Conservation (phyloP, 2,888 invertebrate species). For the Sinodicranocentrus sp. region DNA sequence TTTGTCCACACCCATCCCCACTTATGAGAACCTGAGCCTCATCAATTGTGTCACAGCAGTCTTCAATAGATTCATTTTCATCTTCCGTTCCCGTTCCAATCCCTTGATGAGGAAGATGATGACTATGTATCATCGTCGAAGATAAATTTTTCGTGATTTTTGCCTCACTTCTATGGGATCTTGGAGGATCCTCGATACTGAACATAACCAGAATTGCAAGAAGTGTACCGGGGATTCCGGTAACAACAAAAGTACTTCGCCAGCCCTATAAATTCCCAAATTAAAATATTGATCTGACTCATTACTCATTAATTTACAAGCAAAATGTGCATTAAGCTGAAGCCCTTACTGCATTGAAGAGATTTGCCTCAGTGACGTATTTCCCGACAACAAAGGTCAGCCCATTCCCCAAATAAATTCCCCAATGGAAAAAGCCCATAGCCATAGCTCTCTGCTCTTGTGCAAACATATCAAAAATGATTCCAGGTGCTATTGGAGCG, state of each 20-base stretch:
- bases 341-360: conserved; percentile 84
- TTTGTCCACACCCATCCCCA: conserved; percentile 11
- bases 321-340: neutral
- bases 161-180: conserved; percentile 78
- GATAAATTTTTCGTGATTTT: neutral
- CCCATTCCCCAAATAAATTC: conserved; percentile 94
- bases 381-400: conserved; percentile 94
- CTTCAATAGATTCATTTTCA: conserved; percentile 42
- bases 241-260: conserved; percentile 89
- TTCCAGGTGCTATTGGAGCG: conserved; percentile 91
- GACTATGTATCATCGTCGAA: neutral
- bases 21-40: conserved; percentile 80
- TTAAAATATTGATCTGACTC: neutral
- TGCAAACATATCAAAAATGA: conserved; percentile 84
- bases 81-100: neutral
- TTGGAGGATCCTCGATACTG: conserved; percentile 87
- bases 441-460: conserved; percentile 87
- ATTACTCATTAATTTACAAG: neutral
- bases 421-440: conserved; percentile 96
- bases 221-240: conserved; percentile 87
- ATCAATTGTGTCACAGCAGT: conserved; percentile 42
- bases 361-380: conserved; percentile 87
- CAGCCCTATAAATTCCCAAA: conserved; percentile 83
- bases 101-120: conserved; percentile 25
- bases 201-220: conserved; percentile 85